Conservation (phyloP, 2,113 vertebrate species). For the Neofelis nebulosa region DNA sequence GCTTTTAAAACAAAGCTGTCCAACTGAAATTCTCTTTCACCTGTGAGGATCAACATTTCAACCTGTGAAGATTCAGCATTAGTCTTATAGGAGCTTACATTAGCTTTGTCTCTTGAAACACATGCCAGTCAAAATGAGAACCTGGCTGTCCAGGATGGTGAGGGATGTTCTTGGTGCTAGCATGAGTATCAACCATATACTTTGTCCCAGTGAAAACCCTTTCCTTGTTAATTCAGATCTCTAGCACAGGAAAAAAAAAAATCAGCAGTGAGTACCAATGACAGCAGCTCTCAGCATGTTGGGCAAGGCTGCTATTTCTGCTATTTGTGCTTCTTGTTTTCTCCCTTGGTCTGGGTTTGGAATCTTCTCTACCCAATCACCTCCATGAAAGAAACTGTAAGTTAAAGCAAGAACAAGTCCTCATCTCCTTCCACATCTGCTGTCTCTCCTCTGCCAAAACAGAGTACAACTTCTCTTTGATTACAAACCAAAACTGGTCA, state of each 20-base stretch:
- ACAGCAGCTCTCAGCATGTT: background rate
- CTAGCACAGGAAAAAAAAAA: background rate
- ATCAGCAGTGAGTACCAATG: background rate
- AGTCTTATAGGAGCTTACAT: background rate
- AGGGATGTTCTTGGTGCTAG: background rate
- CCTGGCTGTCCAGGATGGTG: background rate
- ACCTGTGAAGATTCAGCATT: background rate
- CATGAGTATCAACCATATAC: background rate
- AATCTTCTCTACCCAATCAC: background rate
- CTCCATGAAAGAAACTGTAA: background rate
- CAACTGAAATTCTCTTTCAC: background rate
- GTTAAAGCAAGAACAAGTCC: background rate
- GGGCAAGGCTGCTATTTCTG: background rate
- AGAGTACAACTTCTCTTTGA: background rate
- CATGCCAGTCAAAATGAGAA: background rate
- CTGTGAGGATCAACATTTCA: background rate
- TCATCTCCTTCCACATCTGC: background rate
- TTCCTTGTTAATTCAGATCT: background rate
- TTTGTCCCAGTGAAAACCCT: background rate
- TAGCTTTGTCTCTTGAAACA: background rate
- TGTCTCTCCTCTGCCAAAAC: background rate
- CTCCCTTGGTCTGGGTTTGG: background rate
- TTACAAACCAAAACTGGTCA: background rate
- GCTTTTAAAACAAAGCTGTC: background rate
- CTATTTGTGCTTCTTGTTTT: background rate